Base-by-base conservation (phyloP, 2,797 vertebrate species). In the Sebastes taczanowskii region DNA sequence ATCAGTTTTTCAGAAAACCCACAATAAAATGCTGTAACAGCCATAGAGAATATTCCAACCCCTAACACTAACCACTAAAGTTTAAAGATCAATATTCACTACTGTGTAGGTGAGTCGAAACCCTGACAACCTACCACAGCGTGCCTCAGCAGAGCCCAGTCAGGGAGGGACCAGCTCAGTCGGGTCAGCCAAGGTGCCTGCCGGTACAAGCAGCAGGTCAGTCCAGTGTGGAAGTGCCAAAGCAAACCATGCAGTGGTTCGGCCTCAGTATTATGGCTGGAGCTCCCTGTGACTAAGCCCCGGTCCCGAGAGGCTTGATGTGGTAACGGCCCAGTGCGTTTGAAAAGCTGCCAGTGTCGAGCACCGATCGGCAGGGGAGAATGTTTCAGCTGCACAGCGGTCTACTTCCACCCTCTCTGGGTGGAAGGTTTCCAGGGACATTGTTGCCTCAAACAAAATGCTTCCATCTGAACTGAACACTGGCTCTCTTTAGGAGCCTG, bases 271-370 rank as follows among this genome's bases (percentile, higher is more conserved):
- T 27, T 65, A 67, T 32, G 62, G 66, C 78, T 29, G 42, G 35
- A 70, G 70, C 38, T 70, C 78, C 32, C 61, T 77, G 42, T 67
- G 68, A 86, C 66, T 82, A 27, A 78, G 83, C 77, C 71, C 58
- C 35, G 32, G 71, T 79, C 83, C 68, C 74, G 0, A 64, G 38
- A 78, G 82, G 77, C 25, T 78, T 34, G 75, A 75, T 6, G 32
- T 56, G 32, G 62, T 29, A 64, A 70, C 58, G 23, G 74, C 49
- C 78, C 78, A 74, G 60, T 35, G 71, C 7, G 1, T 88, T 60
- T 83, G 84, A 89, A 74, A 77, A 66, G 86, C 69, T 80, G 87
- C 85, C 80, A 69, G 52, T 14, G 69, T 78, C 3, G 23, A 76
- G 83, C 49, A 59, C 25, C 18, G 0, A 67, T n/a, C 71, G 7